These are phyloP conservation scores for Scopus umbretta DNA, from an alignment of 2,113 vertebrate species.

Conservation along the genomic window DNA sequence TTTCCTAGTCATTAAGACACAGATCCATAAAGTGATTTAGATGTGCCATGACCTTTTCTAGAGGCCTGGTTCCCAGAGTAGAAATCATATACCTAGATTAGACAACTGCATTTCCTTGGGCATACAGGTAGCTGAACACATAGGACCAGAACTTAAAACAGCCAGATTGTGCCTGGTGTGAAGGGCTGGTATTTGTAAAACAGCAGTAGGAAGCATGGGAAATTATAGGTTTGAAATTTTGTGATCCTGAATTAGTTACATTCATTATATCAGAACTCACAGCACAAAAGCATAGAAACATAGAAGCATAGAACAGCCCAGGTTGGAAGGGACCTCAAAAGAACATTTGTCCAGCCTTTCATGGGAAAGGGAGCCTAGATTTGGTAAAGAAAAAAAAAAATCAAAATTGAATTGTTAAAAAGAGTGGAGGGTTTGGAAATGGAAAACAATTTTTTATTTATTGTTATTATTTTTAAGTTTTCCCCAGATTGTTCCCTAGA, in stretches of 20 bases:
- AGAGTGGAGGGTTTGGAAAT: neutral
- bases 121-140: neutral
- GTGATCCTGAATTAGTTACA: neutral
- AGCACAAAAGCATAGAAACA: neutral
- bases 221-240: neutral
- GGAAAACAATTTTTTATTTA: neutral
- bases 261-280: neutral
- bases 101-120: neutral
- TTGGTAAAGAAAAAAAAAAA: neutral
- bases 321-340: neutral
- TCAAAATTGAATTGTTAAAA: neutral
- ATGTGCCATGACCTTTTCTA: neutral
- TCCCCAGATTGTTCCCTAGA: neutral
- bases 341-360: neutral
- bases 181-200: neutral
- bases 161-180: neutral
- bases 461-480: neutral
- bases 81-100: neutral
- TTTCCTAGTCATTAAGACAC: neutral
- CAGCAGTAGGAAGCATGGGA: neutral
- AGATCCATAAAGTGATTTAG: neutral
- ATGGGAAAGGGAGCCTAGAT: neutral
- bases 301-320: neutral
- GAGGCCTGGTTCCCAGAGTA: neutral
- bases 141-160: neutral